A percentile compares a stretch with the other conserved stretches of the same genome.
phyloP scores from a whole-genome alignment of 30 jellyfish, hydroid and myxozoan genomes.

The Aurelia aurita complex sp. Pacific region DNA sequence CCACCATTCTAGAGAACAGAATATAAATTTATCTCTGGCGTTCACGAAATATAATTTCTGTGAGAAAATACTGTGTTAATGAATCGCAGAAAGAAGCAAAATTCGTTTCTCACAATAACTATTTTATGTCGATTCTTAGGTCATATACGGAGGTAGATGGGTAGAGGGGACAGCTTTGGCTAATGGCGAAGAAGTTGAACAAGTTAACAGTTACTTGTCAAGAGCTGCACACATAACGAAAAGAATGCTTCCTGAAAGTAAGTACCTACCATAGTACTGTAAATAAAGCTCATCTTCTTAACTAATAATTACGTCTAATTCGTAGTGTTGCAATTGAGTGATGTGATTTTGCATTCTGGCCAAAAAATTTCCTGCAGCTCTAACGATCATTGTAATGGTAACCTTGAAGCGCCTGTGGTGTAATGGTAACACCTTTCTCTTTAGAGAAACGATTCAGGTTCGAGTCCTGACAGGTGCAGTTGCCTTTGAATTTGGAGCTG shows the following conservation, averaged over 20 bases:
- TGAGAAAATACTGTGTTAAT: no score
- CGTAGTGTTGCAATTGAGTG: no score
- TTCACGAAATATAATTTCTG: no score
- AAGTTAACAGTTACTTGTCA: slow-evolving; percentile 50
- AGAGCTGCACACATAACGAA: slow-evolving; percentile 28
- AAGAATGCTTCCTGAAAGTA: slow-evolving; percentile 26
- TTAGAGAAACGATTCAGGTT: slow-evolving; percentile 32
- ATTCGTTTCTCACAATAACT: no score
- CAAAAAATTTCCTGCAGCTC: no score
- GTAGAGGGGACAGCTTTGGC: slow-evolving; percentile 39
- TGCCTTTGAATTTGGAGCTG: neutral
- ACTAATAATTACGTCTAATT: no score
- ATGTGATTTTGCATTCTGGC: no score
- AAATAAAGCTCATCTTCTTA: no score
- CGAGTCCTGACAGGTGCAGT: slow-evolving; percentile 36
- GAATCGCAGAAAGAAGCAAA: no score
- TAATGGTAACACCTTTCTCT: slow-evolving; percentile 20
- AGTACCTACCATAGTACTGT: neutral
- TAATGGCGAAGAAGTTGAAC: slow-evolving; percentile 54
- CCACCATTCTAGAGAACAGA: no score
- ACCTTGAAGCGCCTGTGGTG: slow-evolving; percentile 29
- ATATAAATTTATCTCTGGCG: no score
- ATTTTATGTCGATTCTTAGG: slow-evolving; percentile 8
- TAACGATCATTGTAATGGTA: neutral
- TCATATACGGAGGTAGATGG: slow-evolving; percentile 45